Percentiles rank a stretch among this genome's conserved stretches.
Conservation (phyloP, 2,888 invertebrate species). For the Ferdinandea cuprea region DNA sequence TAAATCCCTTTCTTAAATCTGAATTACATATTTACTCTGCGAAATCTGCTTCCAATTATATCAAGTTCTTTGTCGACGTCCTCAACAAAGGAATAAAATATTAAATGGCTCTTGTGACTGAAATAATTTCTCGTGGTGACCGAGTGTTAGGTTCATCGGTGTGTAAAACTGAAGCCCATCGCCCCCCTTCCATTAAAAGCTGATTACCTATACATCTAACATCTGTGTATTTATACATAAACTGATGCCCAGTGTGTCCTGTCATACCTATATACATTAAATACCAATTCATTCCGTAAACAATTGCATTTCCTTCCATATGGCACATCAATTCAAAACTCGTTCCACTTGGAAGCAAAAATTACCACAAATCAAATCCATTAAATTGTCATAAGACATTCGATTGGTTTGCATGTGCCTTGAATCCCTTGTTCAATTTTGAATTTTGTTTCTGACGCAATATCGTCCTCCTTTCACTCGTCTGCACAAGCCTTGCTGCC, state of each 20-base stretch:
- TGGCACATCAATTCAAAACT: constrained; percentile 12
- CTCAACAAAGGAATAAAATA: too few species aligned
- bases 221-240: neutral
- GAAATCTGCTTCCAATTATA: too few species aligned
- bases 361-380: constrained; percentile 7
- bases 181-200: too few species aligned
- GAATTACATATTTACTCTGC: too few species aligned
- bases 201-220: too few species aligned
- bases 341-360: neutral
- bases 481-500: constrained; percentile 12
- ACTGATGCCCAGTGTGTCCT: neutral
- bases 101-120: too few species aligned
- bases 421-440: constrained; percentile 20
- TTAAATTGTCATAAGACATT: constrained; percentile 43
- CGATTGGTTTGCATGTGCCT: constrained; percentile 13
- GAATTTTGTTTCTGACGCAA: constrained; percentile 46
- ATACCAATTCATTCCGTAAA: neutral
- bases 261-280: constrained; percentile 2
- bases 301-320: constrained; percentile 9
- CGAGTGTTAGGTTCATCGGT: too few species aligned
- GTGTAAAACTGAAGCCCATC: too few species aligned
- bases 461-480: neutral
- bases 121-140: too few species aligned
- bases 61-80: too few species aligned
- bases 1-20: too few species aligned